A percentile compares a stretch with the other conserved stretches of the same genome.
Evolutionary conservation across 1,140 invertebrate genomes (phyloP).

Genomic region (Harpegnathos saltator): DNA sequence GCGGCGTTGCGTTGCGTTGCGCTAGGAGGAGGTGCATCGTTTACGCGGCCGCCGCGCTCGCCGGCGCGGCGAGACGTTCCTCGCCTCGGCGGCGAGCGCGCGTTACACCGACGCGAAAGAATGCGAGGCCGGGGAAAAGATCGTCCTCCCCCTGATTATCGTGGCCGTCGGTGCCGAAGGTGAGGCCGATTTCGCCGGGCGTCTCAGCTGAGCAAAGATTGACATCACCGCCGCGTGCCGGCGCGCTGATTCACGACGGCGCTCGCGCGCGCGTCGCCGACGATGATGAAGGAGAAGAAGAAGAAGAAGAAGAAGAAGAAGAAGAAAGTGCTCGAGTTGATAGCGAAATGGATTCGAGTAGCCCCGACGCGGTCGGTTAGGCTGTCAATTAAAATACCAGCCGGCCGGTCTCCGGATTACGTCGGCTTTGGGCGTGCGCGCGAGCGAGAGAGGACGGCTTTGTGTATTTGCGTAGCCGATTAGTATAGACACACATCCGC

Average conservation of each 20-base stretch:
- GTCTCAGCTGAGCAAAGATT: constrained; percentile 72
- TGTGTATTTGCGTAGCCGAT: constrained; percentile 55
- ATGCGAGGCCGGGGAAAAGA: constrained; percentile 55
- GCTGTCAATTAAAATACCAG: constrained; percentile 63
- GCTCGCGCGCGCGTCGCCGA: no score
- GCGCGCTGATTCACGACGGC: constrained; percentile 66
- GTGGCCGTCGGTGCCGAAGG: constrained; percentile 52
- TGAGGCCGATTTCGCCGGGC: constrained; percentile 51
- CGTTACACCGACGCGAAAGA: constrained; percentile 50
- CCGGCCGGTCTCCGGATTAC: constrained; percentile 13
- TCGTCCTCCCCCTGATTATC: no score
- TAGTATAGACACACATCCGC: neutral
- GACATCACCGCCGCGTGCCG: constrained; percentile 74
- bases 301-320: constrained; percentile 19
- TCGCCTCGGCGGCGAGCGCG: constrained; percentile 19
- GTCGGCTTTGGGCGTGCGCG: constrained; percentile 9
- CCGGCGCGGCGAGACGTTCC: neutral
- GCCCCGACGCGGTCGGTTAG: neutral
- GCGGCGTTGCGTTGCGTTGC: no score
- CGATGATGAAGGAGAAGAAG: constrained; percentile 40
- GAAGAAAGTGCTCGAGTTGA: constrained; percentile 71
- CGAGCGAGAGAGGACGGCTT: neutral
- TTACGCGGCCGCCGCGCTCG: constrained; percentile 17
- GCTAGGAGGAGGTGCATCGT: constrained; percentile 29
- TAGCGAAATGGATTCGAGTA: constrained; percentile 60